Base-by-base conservation (phyloP, 2,113 vertebrate genomes). In the Engraulis encrasicolus region DNA sequence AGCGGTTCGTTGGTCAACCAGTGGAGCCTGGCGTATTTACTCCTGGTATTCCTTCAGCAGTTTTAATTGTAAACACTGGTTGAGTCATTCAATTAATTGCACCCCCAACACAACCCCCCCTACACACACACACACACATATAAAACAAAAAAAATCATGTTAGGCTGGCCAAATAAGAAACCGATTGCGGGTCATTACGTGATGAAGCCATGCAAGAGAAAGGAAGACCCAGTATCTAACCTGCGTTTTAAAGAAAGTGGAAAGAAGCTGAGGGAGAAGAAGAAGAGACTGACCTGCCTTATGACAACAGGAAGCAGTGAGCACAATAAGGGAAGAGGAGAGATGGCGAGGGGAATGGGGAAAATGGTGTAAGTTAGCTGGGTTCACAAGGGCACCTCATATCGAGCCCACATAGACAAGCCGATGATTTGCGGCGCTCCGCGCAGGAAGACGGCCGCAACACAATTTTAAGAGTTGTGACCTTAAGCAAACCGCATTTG, bases 401-500 rank as follows among this genome's bases (percentile, higher is more conserved):
- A 88, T 85, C 88, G 83, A 91, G 89, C 80, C 85, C 89, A 89
- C 88, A 87, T 84, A 88, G 92, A 93, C 91, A 92, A 91, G 89
- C 88, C 88, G 92, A 93, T 91, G 90, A 92, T 93, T 92, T 91
- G 89, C 88, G 88, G 87, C 89, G 88, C 90, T 89, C 85, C 90
- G 89, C 82, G 31, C 66, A 38, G 52, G 86, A n/a, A 82, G 88
- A 54, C 87, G 87, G 78, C 18, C 27, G 85, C 88, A 91, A 89
- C 50, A 88, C 90, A 91, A 88, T 86, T 91, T n/a, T 88, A 74
- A 86, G 93, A 90, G 91, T 80, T 89, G 85, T 81, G 85, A 91
- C 89, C 94, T 95, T 84, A 88, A 88, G 91, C 90, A 93, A 92
- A 93, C 89, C 82, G 38, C 90, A 87, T 93, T 94, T 95, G 89